Conservation (phyloP, 2,888 invertebrate genomes). For the Peribatodes rhomboidaria region DNA sequence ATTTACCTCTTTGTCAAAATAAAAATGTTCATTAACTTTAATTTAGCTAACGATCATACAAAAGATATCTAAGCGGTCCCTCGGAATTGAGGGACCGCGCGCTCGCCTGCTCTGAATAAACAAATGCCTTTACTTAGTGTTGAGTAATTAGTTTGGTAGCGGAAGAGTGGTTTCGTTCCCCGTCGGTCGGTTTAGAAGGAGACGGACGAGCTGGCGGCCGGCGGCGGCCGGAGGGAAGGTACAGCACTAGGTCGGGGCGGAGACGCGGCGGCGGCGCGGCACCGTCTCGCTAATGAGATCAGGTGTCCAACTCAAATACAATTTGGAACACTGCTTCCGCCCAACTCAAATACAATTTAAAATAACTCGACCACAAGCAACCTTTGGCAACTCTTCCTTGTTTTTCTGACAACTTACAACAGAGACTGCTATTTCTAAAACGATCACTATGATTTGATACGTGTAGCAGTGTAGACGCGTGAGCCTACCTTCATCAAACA, state of each 20-base stretch:
- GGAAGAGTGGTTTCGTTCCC: not conserved
- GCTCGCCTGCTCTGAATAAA: not conserved
- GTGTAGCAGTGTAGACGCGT: too few relatives aligned
- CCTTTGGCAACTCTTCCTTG: too few relatives aligned
- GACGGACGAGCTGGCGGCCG: not conserved
- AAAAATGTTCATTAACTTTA: too few relatives aligned
- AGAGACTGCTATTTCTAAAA: too few relatives aligned
- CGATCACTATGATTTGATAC: too few relatives aligned
- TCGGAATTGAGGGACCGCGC: not conserved
- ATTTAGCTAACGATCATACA: too few relatives aligned
- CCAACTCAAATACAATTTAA: not conserved
- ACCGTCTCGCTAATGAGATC: not conserved
- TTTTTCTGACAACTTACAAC: too few relatives aligned
- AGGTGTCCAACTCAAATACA: not conserved
- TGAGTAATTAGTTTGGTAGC: conserved; percentile 2
- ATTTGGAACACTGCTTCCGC: not conserved
- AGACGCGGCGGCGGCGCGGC: not conserved
- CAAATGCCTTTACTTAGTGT: conserved; percentile 5
- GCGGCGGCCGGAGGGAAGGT: too few relatives aligned
- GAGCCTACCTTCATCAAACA: too few relatives aligned
- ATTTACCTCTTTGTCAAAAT: too few relatives aligned
- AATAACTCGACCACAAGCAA: not conserved
- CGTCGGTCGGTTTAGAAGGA: not conserved
- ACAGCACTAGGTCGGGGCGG: too few relatives aligned
- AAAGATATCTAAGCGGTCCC: too few relatives aligned